Percentiles rank a stretch among this genome's conserved stretches.
phyloP scores from a whole-genome alignment of 2,797 vertebrate species.

The Perodicticus potto region DNA sequence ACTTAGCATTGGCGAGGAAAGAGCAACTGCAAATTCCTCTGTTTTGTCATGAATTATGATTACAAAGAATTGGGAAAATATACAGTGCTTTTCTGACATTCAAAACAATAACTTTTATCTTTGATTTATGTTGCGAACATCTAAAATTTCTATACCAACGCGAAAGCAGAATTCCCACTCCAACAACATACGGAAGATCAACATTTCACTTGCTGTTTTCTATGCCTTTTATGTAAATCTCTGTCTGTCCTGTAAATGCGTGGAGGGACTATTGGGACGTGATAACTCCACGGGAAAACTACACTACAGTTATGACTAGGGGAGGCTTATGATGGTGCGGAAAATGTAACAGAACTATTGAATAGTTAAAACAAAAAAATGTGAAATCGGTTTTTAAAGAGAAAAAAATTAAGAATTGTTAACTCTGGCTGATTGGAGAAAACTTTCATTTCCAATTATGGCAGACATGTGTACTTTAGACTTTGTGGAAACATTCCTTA shows the following conservation, averaged over 20 bases:
- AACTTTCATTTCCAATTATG: conserved; percentile 32
- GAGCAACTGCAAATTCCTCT: conserved; percentile 57
- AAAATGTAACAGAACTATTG: not conserved
- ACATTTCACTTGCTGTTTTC: conserved; percentile 2
- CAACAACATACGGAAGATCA: not conserved
- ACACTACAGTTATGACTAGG: not conserved
- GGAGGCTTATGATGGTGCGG: not conserved
- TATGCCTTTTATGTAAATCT: conserved; percentile 23
- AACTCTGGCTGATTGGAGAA: conserved; percentile 25
- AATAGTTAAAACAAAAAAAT: conserved; percentile 31
- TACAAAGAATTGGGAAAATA: conserved; percentile 37
- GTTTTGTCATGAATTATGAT: conserved; percentile 41
- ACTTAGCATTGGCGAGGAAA: conserved; percentile 66
- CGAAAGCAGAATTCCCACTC: not conserved
- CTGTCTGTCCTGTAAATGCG: conserved; percentile 9
- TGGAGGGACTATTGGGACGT: not conserved
- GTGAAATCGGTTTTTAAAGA: conserved; percentile 8
- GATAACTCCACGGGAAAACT: not conserved
- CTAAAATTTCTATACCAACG: conserved; percentile 1
- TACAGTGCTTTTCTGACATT: not conserved
- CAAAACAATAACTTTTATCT: conserved; percentile 12
- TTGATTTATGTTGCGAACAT: not conserved
- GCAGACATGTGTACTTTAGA: not conserved
- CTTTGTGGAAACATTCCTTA: not conserved
- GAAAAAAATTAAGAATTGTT: conserved; percentile 3